Conservation (phyloP, 2,113 vertebrate genomes). For the Podiceps cristatus region DNA sequence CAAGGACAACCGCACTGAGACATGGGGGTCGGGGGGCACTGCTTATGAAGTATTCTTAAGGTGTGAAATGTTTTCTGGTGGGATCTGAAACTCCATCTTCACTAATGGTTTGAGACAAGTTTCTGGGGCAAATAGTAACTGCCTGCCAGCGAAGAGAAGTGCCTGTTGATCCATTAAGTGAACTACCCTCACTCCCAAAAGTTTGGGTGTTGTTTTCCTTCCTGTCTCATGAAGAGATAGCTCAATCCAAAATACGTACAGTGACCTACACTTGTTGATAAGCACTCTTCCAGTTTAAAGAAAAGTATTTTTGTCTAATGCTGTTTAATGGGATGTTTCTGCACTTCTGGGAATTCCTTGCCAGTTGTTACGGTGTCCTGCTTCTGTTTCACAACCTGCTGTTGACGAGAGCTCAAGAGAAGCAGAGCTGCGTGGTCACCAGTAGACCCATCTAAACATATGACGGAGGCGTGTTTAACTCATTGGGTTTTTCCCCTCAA, state of each 20-base stretch:
- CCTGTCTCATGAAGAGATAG: background rate
- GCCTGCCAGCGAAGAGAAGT: background rate
- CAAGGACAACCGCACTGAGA: background rate
- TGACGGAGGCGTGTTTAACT: background rate
- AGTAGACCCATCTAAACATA: background rate
- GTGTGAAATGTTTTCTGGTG: slow-evolving; percentile 42
- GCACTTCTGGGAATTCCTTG: slow-evolving; percentile 23
- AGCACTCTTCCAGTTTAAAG: background rate
- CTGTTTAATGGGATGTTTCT: slow-evolving; percentile 36
- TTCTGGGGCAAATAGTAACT: background rate
- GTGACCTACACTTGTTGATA: background rate
- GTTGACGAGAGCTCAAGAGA: background rate
- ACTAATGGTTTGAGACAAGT: slow-evolving; percentile 4
- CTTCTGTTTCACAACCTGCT: background rate
- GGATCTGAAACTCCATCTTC: slow-evolving; percentile 25
- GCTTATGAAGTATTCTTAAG: background rate
- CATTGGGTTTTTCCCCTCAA: background rate
- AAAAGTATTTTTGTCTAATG: background rate
- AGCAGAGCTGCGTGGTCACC: background rate
- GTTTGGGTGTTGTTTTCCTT: background rate
- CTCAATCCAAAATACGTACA: background rate
- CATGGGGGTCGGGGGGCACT: slow-evolving; percentile 20
- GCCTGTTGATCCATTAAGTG: background rate
- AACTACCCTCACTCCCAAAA: background rate
- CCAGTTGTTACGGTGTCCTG: background rate